phyloP scores from a whole-genome alignment of 2,797 vertebrate genomes.

The Zenarchopterus dispar region DNA sequence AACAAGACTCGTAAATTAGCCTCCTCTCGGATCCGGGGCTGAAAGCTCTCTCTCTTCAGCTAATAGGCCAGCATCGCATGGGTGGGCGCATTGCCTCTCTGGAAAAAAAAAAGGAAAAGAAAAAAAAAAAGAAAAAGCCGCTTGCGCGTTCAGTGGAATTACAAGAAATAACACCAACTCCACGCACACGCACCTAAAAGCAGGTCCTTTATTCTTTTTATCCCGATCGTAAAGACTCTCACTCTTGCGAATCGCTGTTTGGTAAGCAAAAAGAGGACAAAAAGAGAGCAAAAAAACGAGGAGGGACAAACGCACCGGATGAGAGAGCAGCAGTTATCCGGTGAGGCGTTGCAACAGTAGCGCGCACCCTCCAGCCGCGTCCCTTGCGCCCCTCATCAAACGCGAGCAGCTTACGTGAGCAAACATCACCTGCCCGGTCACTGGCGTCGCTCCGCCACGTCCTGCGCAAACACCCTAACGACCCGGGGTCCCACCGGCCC shows the following conservation, averaged over 20 bases:
- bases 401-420: constrained; percentile 76
- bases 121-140: constrained; percentile 48
- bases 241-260: constrained; percentile 39
- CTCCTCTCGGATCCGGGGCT: constrained; percentile 74
- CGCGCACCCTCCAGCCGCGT: constrained; percentile 80
- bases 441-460: constrained; percentile 74
- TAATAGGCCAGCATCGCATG: constrained; percentile 82
- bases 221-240: constrained; percentile 38
- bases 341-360: constrained; percentile 82
- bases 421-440: constrained; percentile 79
- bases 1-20: constrained; percentile 84
- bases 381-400: constrained; percentile 74
- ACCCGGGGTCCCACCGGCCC: constrained; percentile 63
- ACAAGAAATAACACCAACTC: constrained; percentile 66
- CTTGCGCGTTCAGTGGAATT: constrained; percentile 65
- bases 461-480: constrained; percentile 79
- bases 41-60: constrained; percentile 67
- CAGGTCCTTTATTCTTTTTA: constrained; percentile 56
- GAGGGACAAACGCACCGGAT: constrained; percentile 50
- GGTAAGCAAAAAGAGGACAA: neutral
- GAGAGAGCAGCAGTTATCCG: constrained; percentile 74
- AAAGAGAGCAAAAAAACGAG: constrained; percentile 13
- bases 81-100: constrained; percentile 80
- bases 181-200: constrained; percentile 64
- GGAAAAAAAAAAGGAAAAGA: constrained; percentile 32